Evolutionary conservation across 1,140 invertebrate species (phyloP), one percentile per base, ranked within the genome.

Genomic region (Megalopta genalis): DNA sequence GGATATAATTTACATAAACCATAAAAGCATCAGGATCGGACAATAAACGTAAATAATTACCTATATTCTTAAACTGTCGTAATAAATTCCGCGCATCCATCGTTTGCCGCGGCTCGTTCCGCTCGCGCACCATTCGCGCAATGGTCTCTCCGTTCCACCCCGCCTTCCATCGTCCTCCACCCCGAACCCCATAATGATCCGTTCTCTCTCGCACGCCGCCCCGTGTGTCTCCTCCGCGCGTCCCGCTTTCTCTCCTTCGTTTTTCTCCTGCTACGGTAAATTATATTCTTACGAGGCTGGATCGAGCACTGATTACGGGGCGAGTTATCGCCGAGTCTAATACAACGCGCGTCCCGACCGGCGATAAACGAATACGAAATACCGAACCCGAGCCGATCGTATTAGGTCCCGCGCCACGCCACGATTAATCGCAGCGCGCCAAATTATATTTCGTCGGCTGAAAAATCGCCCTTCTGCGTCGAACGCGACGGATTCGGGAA

Each of bases 11-110:
- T 88, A 83, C 87, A 88, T 88, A 88, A 85, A 86, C 83, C 78
- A 87, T 88, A 88, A 88, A 88, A 88, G 88, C 80, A 86, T 88
- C 83, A 85, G 39, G 74, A 85, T 88, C 71, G 85, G 83, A 88
- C 86, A 84, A 88, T 87, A 87, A 88, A 88, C 80, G 84, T 88
- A 88, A 88, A 88, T 88, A 85, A 88, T 88, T 88, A 88, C 77
- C 82, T 85, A 78, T 83, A 88, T 88, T 85, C 85, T 88, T 88
- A 86, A 86, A 88, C 87, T 83, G 86, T 88, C 87, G 60, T 87
- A 87, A 88, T 88, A 88, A 88, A 88, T 88, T 84, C 72, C 63
- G 65, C 73, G 63, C 62, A 85, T 88, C 78, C 80, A 80, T 84
- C 79, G 81, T 77, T 73, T 32, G 62, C 73, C 49, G 49, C 21